These are phyloP conservation scores for Apoderus coryli DNA, from an alignment of 2,888 invertebrate genomes.

Conservation along the genomic window DNA sequence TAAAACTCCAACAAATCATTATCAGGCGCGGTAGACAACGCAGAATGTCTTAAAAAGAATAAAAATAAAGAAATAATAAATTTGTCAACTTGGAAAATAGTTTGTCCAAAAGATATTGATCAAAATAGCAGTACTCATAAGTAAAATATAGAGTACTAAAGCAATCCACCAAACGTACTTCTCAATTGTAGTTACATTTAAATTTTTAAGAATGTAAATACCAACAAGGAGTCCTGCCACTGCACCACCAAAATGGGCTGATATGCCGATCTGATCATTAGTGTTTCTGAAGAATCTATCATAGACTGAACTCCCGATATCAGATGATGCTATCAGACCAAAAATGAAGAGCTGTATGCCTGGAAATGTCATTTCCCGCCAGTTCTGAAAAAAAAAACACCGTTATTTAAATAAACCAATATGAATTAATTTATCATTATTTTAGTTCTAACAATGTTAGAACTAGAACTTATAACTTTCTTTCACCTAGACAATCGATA, in stretches of 20 bases:
- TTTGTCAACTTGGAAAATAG: too few species aligned
- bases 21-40: too few species aligned
- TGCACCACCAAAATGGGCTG: constrained; percentile 84
- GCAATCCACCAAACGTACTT: constrained; percentile 50
- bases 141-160: constrained; percentile 48
- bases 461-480: too few species aligned
- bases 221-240: constrained; percentile 66
- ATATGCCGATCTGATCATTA: constrained; percentile 64
- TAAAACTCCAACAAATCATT: too few species aligned
- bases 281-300: constrained; percentile 59
- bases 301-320: constrained; percentile 81
- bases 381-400: constrained; percentile 54
- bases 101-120: constrained; percentile 18
- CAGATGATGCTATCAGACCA: constrained; percentile 60
- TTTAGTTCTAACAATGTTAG: too few species aligned
- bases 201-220: constrained; percentile 46
- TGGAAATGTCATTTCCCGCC: constrained; percentile 90
- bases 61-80: too few species aligned
- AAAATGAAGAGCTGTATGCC: constrained; percentile 70
- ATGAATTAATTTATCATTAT: too few species aligned
- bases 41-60: too few species aligned
- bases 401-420: too few species aligned
- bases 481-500: too few species aligned
- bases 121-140: constrained; percentile 40
- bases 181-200: constrained; percentile 45